These are phyloP conservation scores for Nemopilema nomurai DNA, from an alignment of 30 jellyfish, hydroid and myxozoan genomes.

Conservation along the genomic window DNA sequence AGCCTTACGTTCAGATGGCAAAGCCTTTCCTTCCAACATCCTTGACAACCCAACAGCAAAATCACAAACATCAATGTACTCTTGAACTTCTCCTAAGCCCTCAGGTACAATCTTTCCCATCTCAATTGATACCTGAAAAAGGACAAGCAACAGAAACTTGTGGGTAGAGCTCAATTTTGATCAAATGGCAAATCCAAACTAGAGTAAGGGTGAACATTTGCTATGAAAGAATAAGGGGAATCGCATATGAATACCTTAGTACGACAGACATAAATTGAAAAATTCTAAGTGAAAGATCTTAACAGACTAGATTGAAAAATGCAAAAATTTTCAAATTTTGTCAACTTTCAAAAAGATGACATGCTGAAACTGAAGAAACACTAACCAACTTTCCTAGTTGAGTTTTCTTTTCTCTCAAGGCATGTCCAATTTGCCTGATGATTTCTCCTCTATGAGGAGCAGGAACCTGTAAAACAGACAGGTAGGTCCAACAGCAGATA, in stretches of 20 bases:
- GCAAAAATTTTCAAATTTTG: background rate
- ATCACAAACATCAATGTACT: constrained; percentile 91
- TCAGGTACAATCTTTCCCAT: constrained; percentile 96
- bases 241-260: too few relatives aligned
- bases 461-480: constrained; percentile 69
- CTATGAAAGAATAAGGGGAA: too few relatives aligned
- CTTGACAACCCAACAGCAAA: constrained; percentile 97
- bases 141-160: too few relatives aligned
- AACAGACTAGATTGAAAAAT: background rate
- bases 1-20: constrained; percentile 93
- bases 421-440: constrained; percentile 95
- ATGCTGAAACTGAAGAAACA: background rate
- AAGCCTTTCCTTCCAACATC: constrained; percentile 86
- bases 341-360: background rate
- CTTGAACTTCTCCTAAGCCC: constrained; percentile 97
- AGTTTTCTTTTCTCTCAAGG: constrained; percentile 73
- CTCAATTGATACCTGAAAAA: constrained; percentile 81
- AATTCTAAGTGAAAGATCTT: too few relatives aligned
- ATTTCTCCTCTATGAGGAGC: constrained; percentile 97
- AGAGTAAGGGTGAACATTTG: too few relatives aligned
- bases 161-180: background rate
- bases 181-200: background rate
- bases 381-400: constrained; percentile 93
- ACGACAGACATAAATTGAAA: too few relatives aligned
- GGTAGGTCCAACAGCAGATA: background rate